Evolutionary conservation across 2,888 invertebrate species (phyloP), one percentile per base, ranked within the genome.

Genomic region (Mythimna lalbum): DNA sequence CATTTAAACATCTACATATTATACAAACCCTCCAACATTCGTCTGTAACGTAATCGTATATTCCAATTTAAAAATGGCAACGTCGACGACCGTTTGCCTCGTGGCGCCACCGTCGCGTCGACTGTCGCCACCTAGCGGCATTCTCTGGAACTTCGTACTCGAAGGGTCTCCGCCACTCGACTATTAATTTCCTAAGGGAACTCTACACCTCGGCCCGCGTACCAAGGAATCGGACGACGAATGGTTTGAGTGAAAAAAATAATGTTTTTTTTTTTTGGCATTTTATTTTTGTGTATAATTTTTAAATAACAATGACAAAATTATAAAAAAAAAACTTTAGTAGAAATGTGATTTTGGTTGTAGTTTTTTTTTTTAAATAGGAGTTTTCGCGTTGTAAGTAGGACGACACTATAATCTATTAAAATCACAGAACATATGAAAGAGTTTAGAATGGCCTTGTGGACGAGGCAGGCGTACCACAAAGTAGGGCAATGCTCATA

Each of bases 161-260:
- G 89, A 93, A 93, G 92, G 93, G 92, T 91, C 90, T 87, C 86
- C 86, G 88, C 86, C 86, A 90, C 90, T 89, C 88, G 86, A 86
- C 92, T 91, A 95, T 94, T 95, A 95, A 95, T 96, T 95, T 95
- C 95, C 95, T 94, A 94, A 94, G 95, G 95, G 95, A 94, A 90
- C 93, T 92, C 91, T 82, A 89, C 91, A 91, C 92, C 89, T 92
- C 86, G 78, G 73, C 81, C 92, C 92, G 87, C 68, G 85, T 95
- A 95, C 95, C 92, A 95, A 69, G 93, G 78, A 50, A 87, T 60
- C 27, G 64, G 33, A 49, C 47, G 77, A 69, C 52, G 60, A 75
- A 27, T 36, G 9, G 6, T 43, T 47, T 47, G 1, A 9, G 17
- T 31, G 6, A 43, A 55, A 39, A 55, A 39, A 39, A 31, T 23